phyloP scores from a whole-genome alignment of 30 jellyfish, hydroid and myxozoan species.

The Hydractinia echinata region DNA sequence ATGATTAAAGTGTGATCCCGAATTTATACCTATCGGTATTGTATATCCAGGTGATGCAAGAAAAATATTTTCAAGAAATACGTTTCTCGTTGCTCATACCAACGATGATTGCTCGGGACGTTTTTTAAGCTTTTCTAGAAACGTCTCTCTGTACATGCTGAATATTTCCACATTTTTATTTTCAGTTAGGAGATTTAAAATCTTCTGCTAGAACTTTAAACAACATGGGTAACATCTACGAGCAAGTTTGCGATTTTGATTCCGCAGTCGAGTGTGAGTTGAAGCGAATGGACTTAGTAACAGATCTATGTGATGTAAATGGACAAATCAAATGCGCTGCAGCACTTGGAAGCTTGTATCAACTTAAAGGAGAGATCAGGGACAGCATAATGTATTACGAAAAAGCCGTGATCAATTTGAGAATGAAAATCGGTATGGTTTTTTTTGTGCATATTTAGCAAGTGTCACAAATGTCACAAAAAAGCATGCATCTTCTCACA shows the following conservation, averaged over 20 bases:
- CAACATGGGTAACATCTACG: constrained; percentile 86
- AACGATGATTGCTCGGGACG: too few relatives aligned
- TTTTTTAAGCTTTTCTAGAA: too few relatives aligned
- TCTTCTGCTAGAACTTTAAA: constrained; percentile 72
- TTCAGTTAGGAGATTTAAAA: constrained; percentile 56
- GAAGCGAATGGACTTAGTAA: constrained; percentile 60
- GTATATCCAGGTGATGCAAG: too few relatives aligned
- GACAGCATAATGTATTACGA: constrained; percentile 60
- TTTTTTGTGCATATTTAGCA: not conserved
- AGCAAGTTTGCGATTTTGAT: constrained; percentile 59
- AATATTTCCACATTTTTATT: too few relatives aligned
- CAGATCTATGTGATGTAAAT: constrained; percentile 65
- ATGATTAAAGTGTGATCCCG: too few relatives aligned
- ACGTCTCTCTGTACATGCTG: too few relatives aligned
- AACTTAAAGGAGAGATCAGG: constrained; percentile 75
- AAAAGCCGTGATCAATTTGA: constrained; percentile 67
- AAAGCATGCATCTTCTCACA: too few relatives aligned
- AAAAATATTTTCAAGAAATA: too few relatives aligned
- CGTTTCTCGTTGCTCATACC: too few relatives aligned
- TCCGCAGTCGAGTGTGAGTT: constrained; percentile 72
- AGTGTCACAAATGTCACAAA: not conserved
- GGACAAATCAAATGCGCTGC: constrained; percentile 86
- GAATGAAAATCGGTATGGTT: constrained; percentile 84
- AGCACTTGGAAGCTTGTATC: constrained; percentile 60
- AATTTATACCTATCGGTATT: too few relatives aligned